Evolutionary conservation across 2,888 invertebrate genomes (phyloP).

Genomic region (Cremastinae sp.): DNA sequence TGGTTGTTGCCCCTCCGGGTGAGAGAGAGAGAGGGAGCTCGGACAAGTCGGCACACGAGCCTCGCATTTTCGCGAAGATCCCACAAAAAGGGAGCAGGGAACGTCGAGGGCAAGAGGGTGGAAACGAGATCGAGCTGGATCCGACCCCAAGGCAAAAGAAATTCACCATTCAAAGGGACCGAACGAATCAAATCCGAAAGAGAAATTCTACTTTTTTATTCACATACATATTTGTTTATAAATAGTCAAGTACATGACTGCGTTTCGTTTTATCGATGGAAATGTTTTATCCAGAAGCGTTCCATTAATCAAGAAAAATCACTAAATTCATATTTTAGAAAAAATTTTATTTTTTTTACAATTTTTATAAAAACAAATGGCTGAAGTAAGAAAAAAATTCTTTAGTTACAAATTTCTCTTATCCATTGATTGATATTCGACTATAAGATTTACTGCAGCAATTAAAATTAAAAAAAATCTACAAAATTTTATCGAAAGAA

Average conservation of each 20-base stretch:
- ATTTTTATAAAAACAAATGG: no score
- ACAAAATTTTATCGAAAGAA: no score
- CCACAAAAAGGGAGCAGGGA: constrained; percentile 36
- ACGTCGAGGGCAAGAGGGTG: constrained; percentile 18
- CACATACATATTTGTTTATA: constrained; percentile 13
- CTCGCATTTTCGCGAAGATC: constrained; percentile 55
- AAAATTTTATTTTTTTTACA: no score
- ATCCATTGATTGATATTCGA: no score
- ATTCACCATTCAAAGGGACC: constrained; percentile 45
- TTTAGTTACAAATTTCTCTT: no score
- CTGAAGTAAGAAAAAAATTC: no score
- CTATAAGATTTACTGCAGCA: no score
- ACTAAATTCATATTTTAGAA: no score
- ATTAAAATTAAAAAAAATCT: no score
- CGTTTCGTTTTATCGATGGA: not conserved
- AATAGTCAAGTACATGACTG: not conserved
- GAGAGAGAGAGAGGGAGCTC: constrained; percentile 56
- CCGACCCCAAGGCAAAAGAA: constrained; percentile 39
- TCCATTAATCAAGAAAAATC: no score
- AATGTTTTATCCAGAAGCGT: no score
- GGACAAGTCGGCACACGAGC: constrained; percentile 56
- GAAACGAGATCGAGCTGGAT: constrained; percentile 31
- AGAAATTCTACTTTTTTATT: constrained; percentile 31
- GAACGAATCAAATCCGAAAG: constrained; percentile 43
- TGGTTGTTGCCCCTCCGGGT: constrained; percentile 41